Conservation (phyloP, 2,888 invertebrate genomes). For the Pristionchus japonicus region DNA sequence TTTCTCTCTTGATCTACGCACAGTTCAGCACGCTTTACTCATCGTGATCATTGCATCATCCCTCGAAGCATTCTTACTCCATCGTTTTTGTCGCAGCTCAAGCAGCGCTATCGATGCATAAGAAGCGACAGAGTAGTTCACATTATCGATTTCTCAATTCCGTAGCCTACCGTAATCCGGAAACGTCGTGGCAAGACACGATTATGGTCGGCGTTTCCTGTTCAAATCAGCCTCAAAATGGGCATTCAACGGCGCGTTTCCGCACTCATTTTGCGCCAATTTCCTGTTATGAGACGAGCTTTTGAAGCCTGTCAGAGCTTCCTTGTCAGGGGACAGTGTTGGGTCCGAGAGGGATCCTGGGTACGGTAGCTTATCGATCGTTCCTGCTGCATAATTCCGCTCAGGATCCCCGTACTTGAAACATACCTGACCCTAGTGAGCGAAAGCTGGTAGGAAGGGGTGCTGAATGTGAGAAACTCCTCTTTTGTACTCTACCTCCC, state of each 20-base stretch:
- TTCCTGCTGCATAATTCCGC: neutral
- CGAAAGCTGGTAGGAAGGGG: neutral
- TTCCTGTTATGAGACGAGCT: constrained; percentile 22
- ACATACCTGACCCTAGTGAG: neutral
- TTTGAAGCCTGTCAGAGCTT: neutral
- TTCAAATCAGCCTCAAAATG: neutral
- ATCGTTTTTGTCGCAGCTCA: neutral
- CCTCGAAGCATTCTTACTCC: too few relatives aligned
- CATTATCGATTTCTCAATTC: neutral
- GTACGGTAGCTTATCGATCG: neutral
- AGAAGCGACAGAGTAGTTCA: too few relatives aligned
- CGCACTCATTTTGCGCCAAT: constrained; percentile 29
- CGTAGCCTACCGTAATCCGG: constrained; percentile 13
- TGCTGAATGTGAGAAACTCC: neutral
- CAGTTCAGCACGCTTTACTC: too few relatives aligned
- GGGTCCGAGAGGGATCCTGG: neutral
- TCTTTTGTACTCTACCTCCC: neutral
- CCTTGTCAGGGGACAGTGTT: neutral
- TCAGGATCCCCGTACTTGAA: neutral
- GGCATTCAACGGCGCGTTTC: constrained; percentile 28
- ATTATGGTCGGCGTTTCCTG: neutral
- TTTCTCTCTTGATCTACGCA: constrained; percentile 2
- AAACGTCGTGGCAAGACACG: constrained; percentile 31
- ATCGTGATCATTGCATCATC: too few relatives aligned
- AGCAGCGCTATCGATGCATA: too few relatives aligned